Evolutionary conservation across 2,797 vertebrate genomes (phyloP).

Genomic region (Amblyraja radiata): DNA sequence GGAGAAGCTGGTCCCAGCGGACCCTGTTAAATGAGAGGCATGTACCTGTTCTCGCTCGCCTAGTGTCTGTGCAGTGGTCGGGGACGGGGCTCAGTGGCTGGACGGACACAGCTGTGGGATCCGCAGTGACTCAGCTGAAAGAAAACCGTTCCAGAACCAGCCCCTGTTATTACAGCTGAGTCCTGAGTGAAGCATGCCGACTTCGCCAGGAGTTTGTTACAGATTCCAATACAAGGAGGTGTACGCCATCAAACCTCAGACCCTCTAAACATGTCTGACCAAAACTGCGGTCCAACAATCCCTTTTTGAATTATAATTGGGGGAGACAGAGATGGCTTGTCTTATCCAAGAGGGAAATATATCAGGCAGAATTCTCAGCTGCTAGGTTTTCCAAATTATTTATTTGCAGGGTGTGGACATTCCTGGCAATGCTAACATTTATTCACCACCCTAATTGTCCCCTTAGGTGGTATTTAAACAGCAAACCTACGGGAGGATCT

Average conservation of each 20-base stretch:
- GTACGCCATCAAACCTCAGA: neutral
- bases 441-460: too few species aligned
- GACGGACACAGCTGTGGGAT: slow-evolving; percentile 13
- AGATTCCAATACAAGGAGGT: neutral
- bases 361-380: neutral
- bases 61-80: neutral
- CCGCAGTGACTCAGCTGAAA: neutral
- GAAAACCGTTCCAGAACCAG: neutral
- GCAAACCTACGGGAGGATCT: too few species aligned
- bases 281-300: neutral
- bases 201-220: slow-evolving; percentile 3
- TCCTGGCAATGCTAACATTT: too few species aligned
- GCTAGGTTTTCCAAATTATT: too few species aligned
- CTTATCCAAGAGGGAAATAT: neutral
- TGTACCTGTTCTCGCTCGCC: neutral
- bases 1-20: too few species aligned
- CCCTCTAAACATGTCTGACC: neutral
- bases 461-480: too few species aligned
- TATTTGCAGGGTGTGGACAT: too few species aligned
- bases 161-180: slow-evolving; percentile 35
- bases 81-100: neutral
- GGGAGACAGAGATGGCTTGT: neutral
- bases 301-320: neutral
- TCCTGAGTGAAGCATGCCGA: neutral
- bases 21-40: neutral